Evolutionary conservation across 2,888 invertebrate genomes (phyloP).

Genomic region (Herminia tarsipennalis): DNA sequence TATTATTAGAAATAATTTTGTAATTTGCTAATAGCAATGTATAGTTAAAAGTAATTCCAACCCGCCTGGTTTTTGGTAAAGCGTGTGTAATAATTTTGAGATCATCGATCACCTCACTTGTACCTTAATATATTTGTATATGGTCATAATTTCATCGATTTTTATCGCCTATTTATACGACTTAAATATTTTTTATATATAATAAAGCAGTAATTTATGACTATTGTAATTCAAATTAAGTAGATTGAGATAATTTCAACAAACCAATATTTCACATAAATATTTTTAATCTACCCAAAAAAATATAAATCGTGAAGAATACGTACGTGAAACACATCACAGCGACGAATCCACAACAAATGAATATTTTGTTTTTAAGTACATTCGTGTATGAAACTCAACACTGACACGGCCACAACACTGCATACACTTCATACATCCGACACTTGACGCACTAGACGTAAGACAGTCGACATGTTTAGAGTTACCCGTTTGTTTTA

Average conservation of each 20-base stretch:
- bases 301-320: slow-evolving; percentile 19
- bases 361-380: slow-evolving; percentile 36
- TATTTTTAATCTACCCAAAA: neutral
- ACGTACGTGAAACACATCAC: slow-evolving; percentile 48
- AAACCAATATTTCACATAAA: neutral
- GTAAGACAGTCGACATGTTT: slow-evolving; percentile 35
- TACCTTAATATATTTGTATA: no score
- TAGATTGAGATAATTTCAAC: neutral
- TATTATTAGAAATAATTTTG: no score
- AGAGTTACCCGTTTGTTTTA: slow-evolving; percentile 24
- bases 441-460: slow-evolving; percentile 31
- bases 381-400: slow-evolving; percentile 38
- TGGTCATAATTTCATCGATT: no score
- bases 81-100: no score
- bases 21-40: no score
- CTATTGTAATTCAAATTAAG: neutral
- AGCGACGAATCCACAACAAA: slow-evolving; percentile 38
- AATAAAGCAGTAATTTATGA: no score
- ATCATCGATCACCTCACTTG: no score
- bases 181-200: no score
- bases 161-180: no score
- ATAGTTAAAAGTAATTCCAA: no score
- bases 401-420: slow-evolving; percentile 33
- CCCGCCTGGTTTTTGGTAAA: no score
- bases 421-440: slow-evolving; percentile 31